Conservation (phyloP, 1,140 invertebrate genomes). For the Drosophila funebris region DNA sequence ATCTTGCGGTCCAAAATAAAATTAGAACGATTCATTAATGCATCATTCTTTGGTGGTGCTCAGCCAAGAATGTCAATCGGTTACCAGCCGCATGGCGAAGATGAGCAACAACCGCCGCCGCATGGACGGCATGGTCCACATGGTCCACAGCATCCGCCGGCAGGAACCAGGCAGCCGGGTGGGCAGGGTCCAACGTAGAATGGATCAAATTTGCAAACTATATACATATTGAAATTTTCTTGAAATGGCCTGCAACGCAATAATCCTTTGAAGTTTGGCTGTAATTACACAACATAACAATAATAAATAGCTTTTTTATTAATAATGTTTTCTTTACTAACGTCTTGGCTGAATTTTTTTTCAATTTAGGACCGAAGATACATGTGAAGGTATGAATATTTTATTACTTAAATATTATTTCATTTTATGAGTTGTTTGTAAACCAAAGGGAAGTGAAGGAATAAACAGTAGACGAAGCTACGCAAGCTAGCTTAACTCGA, state of each 20-base stretch:
- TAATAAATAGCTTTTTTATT: background rate
- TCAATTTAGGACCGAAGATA: constrained; percentile 1
- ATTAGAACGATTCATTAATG: background rate
- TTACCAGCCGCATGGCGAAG: background rate
- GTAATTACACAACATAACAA: too few relatives aligned
- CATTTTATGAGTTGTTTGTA: constrained; percentile 1
- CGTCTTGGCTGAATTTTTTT: background rate
- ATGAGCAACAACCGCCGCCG: constrained; percentile 16
- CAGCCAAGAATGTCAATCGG: background rate
- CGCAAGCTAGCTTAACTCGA: background rate
- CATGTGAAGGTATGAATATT: background rate
- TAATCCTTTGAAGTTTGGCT: background rate
- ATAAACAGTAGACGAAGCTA: background rate
- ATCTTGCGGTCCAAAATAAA: constrained; percentile 6
- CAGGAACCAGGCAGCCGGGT: constrained; percentile 21
- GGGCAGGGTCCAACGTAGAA: constrained; percentile 42
- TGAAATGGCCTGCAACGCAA: background rate
- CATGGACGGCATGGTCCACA: background rate
- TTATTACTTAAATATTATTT: background rate
- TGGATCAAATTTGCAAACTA: constrained; percentile 42
- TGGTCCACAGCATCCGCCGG: constrained; percentile 15
- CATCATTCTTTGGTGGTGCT: background rate
- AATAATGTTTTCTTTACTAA: background rate
- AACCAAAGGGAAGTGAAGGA: background rate
- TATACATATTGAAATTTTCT: constrained; percentile 22